A percentile compares a stretch with the other conserved stretches of the same genome.
phyloP scores from a whole-genome alignment of 2,113 vertebrate genomes.

The Colinus virginianus region DNA sequence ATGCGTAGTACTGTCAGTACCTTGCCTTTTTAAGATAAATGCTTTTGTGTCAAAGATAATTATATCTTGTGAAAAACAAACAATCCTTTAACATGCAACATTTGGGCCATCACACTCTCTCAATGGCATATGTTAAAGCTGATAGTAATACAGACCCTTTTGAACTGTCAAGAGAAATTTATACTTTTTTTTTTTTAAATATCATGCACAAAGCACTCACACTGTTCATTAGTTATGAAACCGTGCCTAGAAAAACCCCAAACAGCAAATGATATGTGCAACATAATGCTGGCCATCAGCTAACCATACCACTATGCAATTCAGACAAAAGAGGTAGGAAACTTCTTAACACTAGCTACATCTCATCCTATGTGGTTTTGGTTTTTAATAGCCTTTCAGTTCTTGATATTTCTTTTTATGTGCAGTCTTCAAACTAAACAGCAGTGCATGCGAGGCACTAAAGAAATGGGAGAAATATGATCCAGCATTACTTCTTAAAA shows the following conservation, averaged over 20 bases:
- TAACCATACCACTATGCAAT: background rate
- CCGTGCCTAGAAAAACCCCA: background rate
- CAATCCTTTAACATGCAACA: background rate
- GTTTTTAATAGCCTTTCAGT: background rate
- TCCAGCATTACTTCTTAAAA: background rate
- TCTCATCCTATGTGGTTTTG: background rate
- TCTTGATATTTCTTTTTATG: background rate
- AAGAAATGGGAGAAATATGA: background rate
- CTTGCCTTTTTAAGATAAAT: background rate
- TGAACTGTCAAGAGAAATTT: background rate
- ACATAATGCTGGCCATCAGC: rapidly evolving
- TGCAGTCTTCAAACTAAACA: background rate
- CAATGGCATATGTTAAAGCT: background rate
- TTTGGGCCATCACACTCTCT: background rate
- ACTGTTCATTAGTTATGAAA: background rate
- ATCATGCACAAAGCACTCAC: background rate
- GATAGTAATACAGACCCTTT: background rate
- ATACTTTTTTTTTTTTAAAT: background rate
- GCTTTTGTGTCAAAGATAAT: background rate
- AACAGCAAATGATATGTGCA: rapidly evolving
- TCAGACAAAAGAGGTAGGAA: background rate
- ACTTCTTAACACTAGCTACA: background rate
- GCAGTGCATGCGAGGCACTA: rapidly evolving
- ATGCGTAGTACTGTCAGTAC: conserved; percentile 7
- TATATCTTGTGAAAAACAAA: background rate